Evolutionary conservation across 2,888 invertebrate genomes (phyloP).

Genomic region (Microctonus aethiopoides): DNA sequence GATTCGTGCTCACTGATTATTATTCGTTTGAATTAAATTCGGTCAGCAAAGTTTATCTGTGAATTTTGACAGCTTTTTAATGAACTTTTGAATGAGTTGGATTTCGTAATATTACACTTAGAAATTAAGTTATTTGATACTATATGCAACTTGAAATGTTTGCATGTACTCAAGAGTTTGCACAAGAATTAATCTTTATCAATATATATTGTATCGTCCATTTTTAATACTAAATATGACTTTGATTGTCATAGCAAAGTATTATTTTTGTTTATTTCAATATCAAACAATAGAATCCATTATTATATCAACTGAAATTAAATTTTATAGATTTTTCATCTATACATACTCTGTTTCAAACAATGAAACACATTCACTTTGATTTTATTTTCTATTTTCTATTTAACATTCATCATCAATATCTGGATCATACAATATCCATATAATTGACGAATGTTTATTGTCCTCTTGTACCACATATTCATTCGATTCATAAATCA

Average conservation of each 20-base stretch:
- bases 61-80: slow-evolving; percentile 28
- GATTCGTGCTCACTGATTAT: neutral
- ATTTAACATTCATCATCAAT: neutral
- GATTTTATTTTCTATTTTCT: neutral
- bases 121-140: slow-evolving; percentile 19
- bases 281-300: neutral
- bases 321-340: neutral
- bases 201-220: neutral
- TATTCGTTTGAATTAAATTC: neutral
- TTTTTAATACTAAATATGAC: neutral
- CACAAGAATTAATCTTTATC: neutral
- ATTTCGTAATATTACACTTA: slow-evolving; percentile 13
- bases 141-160: neutral
- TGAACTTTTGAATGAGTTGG: slow-evolving; percentile 20
- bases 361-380: neutral
- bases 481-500: slow-evolving; percentile 8
- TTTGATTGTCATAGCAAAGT: neutral
- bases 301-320: neutral
- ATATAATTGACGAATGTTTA: neutral
- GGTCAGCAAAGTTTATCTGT: slow-evolving; percentile 19
- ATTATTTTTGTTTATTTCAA: neutral
- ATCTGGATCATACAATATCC: neutral
- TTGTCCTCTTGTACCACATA: neutral
- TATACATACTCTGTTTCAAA: neutral
- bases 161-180: neutral